Base-by-base conservation (phyloP, 2,888 invertebrate genomes). In the Drosophila histrio region DNA sequence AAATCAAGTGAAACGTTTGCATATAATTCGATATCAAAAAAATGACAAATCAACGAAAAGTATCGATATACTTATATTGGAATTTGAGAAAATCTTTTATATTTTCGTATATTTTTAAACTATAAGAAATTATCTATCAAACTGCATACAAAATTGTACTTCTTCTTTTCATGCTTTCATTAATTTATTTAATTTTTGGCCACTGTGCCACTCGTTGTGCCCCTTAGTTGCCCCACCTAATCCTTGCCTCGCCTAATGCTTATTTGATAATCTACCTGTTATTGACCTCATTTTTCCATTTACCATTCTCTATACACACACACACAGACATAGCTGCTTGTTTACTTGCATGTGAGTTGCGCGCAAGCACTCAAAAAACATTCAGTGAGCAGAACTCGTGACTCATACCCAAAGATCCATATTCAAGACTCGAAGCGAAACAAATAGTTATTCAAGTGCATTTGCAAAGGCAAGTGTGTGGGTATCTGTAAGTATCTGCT, bases 231-330 rank as follows among this genome's bases (percentile, higher is more conserved):
- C n/a, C 19, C n/a, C 26, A 19, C 6, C 44, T 26, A 24, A 34
- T 17, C 21, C 32, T 22, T 34, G 36, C 44, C 43, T 53, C 26
- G 68, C 62, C 71, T 69, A 86, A 87, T 79, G 77, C 87, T 80
- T 88, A 87, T 88, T 88, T 85, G 87, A 88, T 88, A 85, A 85
- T 85, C 88, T 83, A 85, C 84, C 88, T 87, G 85, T 78, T 85
- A 85, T 87, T 85, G 85, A 85, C 85, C 85, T 80, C 84, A 75
- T 85, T 85, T 85, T 82, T 87, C 74, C 66, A 62, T 75, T 79
- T 67, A 44, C 75, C 49, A 30, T 49, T 24, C 49, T 28, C 24
- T 2, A 46, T 53, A 47, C 50, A 49, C 46, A 54, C 44, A 66
- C 56, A 59, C 32, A 36, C 9, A 28, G 34, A 26, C 13, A 38